A percentile compares a stretch with the other conserved stretches of the same genome.
Conservation (phyloP, 2,888 invertebrate species). For the Eupithecia insigniata region DNA sequence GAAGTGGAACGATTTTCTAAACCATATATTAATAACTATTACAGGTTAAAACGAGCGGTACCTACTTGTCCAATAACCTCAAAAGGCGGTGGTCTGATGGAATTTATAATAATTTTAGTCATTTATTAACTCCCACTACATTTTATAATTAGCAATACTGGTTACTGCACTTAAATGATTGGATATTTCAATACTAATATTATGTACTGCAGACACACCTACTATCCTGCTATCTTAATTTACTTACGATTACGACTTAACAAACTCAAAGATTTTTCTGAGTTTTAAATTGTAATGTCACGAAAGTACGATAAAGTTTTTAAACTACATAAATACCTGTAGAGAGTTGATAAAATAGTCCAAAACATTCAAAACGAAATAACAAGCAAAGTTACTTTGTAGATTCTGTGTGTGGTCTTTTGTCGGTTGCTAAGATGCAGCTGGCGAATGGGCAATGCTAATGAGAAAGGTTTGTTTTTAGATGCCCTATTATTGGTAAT, state of each 20-base stretch:
- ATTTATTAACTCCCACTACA: slow-evolving; percentile 14
- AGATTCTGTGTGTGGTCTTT: slow-evolving; percentile 28
- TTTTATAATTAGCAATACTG: not conserved
- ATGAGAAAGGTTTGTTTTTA: slow-evolving; percentile 26
- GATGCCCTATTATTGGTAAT: slow-evolving; percentile 24
- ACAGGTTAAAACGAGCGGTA: slow-evolving; percentile 49
- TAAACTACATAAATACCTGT: not conserved
- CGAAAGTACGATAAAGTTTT: not conserved
- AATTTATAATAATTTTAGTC: slow-evolving; percentile 26
- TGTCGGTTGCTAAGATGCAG: slow-evolving; percentile 13
- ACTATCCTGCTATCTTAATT: not conserved
- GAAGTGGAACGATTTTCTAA: slow-evolving; percentile 46
- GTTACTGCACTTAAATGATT: not conserved
- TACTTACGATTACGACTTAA: not conserved
- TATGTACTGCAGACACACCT: slow-evolving; percentile 3
- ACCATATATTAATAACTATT: slow-evolving; percentile 47
- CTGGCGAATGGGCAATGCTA: slow-evolving; percentile 8
- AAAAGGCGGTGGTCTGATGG: slow-evolving; percentile 39
- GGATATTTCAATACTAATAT: slow-evolving; percentile 2
- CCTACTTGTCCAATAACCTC: slow-evolving; percentile 51
- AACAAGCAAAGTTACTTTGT: slow-evolving; percentile 5
- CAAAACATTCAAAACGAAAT: not conserved
- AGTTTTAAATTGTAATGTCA: not conserved
- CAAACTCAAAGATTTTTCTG: not conserved
- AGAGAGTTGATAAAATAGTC: not conserved